phyloP scores from a whole-genome alignment of 2,797 vertebrate species.

The Capromys pilorides region DNA sequence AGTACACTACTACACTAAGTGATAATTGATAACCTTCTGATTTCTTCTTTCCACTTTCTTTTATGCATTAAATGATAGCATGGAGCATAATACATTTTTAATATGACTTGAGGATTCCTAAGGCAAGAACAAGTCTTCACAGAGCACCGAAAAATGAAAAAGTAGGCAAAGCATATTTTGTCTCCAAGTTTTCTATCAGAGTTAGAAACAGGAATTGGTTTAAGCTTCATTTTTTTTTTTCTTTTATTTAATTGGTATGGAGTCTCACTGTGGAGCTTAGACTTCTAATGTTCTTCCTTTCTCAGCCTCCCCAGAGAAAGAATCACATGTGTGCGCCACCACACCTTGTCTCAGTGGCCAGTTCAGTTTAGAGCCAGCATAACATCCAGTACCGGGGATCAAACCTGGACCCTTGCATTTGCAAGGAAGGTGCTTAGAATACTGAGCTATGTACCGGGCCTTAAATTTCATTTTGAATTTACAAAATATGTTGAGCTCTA shows the following conservation, averaged over 20 bases:
- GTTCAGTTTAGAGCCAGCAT: too few species aligned
- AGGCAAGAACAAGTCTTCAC: not conserved
- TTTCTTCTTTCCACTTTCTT: not conserved
- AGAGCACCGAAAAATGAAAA: not conserved
- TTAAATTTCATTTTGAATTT: constrained; percentile 44
- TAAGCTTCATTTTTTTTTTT: not conserved
- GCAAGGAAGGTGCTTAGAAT: too few species aligned
- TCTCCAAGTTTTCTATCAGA: not conserved
- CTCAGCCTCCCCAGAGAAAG: too few species aligned
- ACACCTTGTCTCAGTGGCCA: too few species aligned
- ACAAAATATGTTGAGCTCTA: constrained; percentile 17
- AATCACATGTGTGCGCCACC: too few species aligned
- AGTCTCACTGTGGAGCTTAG: too few species aligned
- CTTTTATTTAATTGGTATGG: too few species aligned
- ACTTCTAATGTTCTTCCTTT: too few species aligned
- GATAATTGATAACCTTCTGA: not conserved
- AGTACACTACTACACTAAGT: not conserved
- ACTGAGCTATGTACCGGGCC: not conserved
- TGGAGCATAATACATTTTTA: constrained; percentile 9
- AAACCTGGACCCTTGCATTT: too few species aligned
- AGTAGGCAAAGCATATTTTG: not conserved
- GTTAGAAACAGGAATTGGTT: constrained; percentile 23
- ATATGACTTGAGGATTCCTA: not conserved
- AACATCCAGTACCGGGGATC: too few species aligned
- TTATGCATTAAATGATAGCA: not conserved